phyloP scores from a whole-genome alignment of 2,797 vertebrate genomes.

The Dicrostonyx torquatus region DNA sequence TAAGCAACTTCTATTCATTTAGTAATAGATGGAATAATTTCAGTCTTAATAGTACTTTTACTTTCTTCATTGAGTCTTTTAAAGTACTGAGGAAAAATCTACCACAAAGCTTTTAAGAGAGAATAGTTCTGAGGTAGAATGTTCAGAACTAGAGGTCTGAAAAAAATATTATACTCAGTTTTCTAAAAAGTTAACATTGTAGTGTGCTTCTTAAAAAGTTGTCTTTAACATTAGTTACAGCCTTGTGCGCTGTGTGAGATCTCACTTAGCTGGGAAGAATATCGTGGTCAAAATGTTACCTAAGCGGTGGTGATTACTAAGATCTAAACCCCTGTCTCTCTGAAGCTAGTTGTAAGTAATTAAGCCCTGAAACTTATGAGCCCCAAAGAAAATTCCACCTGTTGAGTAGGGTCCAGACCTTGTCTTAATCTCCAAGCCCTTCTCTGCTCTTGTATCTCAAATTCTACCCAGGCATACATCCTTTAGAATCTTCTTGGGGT shows the following conservation, averaged over 20 bases:
- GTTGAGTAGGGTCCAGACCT: neutral
- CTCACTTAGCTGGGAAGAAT: neutral
- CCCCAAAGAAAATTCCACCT: neutral
- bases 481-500: neutral
- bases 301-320: neutral
- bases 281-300: neutral
- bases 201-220: constrained; percentile 39
- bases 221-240: constrained; percentile 10
- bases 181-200: constrained; percentile 28
- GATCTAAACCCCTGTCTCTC: neutral
- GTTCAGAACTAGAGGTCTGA: constrained; percentile 26
- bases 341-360: neutral
- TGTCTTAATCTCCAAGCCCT: neutral
- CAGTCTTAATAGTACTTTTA: neutral
- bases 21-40: neutral
- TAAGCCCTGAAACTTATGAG: neutral
- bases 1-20: neutral
- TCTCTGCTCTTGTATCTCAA: neutral
- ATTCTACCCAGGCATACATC: neutral
- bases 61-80: neutral
- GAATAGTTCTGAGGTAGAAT: neutral
- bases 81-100: neutral
- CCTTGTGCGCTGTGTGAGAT: neutral
- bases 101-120: neutral
- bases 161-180: constrained; percentile 1